Evolutionary conservation across 2,888 invertebrate species (phyloP), one percentile per base, ranked within the genome.

Genomic region (Proisotoma minuta): DNA sequence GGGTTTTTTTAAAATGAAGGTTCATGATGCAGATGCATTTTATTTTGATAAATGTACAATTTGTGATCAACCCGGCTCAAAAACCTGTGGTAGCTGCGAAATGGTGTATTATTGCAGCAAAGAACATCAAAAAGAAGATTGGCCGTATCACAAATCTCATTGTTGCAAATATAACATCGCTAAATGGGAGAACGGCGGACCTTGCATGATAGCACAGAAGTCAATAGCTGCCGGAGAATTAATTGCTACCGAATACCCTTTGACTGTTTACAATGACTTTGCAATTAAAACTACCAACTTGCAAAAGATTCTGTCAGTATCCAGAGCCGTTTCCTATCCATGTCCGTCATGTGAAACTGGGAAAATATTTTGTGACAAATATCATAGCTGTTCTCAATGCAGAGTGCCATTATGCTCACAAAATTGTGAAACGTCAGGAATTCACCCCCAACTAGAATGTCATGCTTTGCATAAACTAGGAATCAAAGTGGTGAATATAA

Each of bases 91-190:
- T 3, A 47, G 54, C 3, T 89, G 88, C 77, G 83, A 83, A 72
- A 77, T 81, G 4, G 84, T 84, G 0, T 85, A 82, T 75, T 89
- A 88, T 76, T 88, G 88, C 77, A 81, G 84, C 40, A 82, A 82
- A 71, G 84, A 84, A 4, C 88, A 88, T 74, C 88, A 88, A 75
- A 85, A 85, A 76, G 78, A 82, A 67, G 84, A 87, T 76, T 88
- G 88, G 88, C 12, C 47, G 74, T 83, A 81, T 1, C 88, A 88
- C 77, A 86, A 84, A 74, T 77, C 77, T 59, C 80, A 82, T 75
- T 72, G 72, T 48, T 57, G 63, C 8, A 64, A 59, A 26, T 56
- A 63, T 63, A 15, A 39, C 26, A 8, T 3, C 12, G 1, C 26
- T 24, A 26, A 50, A 51, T 3, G 20, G 12, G 12, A 3, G 1